These are phyloP conservation scores for Scaptodrosophila lebanonensis DNA, from an alignment of 1,140 invertebrate species.

Conservation along the genomic window DNA sequence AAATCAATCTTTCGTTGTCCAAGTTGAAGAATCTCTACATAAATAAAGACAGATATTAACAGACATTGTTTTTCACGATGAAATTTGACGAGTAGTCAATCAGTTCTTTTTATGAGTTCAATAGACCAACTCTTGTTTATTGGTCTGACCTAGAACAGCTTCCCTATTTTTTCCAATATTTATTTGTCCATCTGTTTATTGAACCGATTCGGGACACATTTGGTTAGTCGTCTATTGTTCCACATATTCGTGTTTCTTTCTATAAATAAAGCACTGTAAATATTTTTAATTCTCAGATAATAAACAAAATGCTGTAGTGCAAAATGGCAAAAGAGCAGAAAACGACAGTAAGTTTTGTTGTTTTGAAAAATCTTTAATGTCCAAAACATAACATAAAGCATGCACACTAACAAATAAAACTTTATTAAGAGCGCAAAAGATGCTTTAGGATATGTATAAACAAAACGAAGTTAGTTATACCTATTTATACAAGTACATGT, in stretches of 20 bases:
- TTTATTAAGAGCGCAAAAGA: neutral
- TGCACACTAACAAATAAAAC: no score
- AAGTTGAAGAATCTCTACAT: neutral
- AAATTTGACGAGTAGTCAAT: no score
- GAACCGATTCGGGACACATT: no score
- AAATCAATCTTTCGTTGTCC: no score
- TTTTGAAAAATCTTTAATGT: neutral
- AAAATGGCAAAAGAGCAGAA: constrained; percentile 72
- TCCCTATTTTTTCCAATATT: neutral
- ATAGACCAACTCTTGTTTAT: no score
- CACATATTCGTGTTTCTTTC: constrained; percentile 14
- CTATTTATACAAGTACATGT: no score
- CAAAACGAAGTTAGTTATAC: no score
- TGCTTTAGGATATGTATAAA: no score
- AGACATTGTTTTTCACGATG: no score
- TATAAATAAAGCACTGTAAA: constrained; percentile 61
- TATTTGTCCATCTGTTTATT: constrained; percentile 1
- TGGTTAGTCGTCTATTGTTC: constrained; percentile 6
- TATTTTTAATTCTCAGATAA: constrained; percentile 76
- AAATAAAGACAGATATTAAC: no score
- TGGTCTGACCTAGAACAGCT: neutral
- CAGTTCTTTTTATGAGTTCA: no score
- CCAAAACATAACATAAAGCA: no score
- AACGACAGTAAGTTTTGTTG: constrained; percentile 69
- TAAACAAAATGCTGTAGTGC: constrained; percentile 73